Evolutionary conservation across 2,888 invertebrate genomes (phyloP).

Genomic region (Hofmannophila pseudospretella): DNA sequence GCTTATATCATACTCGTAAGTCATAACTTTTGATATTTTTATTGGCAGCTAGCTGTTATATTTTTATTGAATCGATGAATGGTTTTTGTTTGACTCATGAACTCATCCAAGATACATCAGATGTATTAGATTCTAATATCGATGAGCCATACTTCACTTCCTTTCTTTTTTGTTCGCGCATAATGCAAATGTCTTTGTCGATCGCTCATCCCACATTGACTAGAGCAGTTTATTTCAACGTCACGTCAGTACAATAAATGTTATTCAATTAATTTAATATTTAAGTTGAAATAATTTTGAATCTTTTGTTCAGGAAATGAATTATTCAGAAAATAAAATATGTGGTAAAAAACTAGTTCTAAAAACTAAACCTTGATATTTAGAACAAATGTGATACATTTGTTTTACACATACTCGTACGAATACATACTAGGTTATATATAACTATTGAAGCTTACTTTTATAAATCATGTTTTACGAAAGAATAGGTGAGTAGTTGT

Average conservation of each 20-base stretch:
- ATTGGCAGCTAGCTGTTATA: conserved; percentile 34
- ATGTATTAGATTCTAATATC: conserved; percentile 19
- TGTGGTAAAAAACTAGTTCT: no score
- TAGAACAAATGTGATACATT: no score
- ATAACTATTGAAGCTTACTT: no score
- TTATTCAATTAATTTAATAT: background rate
- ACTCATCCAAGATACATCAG: conserved; percentile 40
- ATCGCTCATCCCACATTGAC: conserved; percentile 30
- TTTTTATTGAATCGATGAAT: conserved; percentile 37
- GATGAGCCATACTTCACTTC: conserved; percentile 24
- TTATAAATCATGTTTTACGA: no score
- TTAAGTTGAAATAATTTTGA: background rate
- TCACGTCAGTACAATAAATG: background rate
- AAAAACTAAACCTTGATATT: no score
- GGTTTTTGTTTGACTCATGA: conserved; percentile 31
- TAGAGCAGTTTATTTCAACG: conserved; percentile 16
- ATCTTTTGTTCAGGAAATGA: no score
- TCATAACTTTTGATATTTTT: conserved; percentile 39
- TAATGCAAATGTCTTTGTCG: conserved; percentile 38
- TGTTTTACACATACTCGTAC: no score
- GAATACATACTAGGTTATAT: no score
- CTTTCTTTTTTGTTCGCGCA: conserved; percentile 42
- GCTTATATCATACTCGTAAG: background rate
- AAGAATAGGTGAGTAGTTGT: no score
- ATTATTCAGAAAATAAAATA: no score